Evolutionary conservation across 2,888 invertebrate species (phyloP).

Genomic region (Drosophila kambysellisi): DNA sequence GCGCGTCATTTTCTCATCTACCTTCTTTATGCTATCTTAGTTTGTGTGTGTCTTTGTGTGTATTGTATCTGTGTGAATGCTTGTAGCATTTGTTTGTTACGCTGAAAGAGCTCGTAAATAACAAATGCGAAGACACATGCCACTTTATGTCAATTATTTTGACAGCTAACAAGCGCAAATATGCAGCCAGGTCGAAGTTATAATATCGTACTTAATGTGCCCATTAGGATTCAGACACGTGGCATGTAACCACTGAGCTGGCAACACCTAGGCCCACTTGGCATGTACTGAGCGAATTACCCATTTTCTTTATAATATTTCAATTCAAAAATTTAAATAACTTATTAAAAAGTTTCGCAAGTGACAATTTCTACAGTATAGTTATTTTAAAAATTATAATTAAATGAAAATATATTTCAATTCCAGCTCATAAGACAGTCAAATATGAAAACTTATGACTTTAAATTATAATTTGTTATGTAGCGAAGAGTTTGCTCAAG

Average conservation of each 20-base stretch:
- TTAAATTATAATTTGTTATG: not conserved
- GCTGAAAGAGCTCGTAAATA: conserved; percentile 65
- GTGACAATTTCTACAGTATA: not conserved
- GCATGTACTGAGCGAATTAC: not conserved
- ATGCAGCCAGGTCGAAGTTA: conserved; percentile 61
- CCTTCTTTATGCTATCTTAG: not conserved
- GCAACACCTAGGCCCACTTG: not conserved
- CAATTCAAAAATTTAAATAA: not conserved
- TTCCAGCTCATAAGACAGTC: not conserved
- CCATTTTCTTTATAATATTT: not conserved
- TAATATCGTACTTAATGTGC: conserved; percentile 52
- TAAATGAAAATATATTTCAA: not conserved
- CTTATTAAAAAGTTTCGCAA: not conserved
- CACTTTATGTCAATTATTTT: conserved; percentile 79
- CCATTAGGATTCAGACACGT: conserved; percentile 17
- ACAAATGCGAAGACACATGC: conserved; percentile 71
- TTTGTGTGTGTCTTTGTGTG: conserved; percentile 1
- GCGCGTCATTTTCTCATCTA: conserved; percentile 38
- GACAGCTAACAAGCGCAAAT: conserved; percentile 77
- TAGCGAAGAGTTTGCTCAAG: not conserved
- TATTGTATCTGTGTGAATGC: conserved; percentile 5
- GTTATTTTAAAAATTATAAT: not conserved
- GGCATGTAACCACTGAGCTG: conserved; percentile 1
- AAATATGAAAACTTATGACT: not conserved
- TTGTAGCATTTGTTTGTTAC: conserved; percentile 31